Conservation (phyloP, 2,888 invertebrate genomes). For the Dryobotodes eremita region DNA sequence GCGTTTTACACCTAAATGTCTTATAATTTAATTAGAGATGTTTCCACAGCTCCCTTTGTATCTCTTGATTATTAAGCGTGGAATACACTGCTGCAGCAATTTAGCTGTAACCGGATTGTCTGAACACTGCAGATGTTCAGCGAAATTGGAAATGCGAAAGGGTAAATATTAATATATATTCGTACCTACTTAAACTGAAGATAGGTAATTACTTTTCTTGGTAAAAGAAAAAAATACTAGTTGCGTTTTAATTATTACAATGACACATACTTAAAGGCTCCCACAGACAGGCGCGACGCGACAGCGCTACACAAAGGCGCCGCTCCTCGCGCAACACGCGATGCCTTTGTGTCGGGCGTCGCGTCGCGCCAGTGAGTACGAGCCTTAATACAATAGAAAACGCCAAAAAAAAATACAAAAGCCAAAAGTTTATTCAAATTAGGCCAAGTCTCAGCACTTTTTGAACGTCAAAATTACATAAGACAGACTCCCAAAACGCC, state of each 20-base stretch:
- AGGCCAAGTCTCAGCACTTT: neutral
- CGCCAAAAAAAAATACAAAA: too few species aligned
- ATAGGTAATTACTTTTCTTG: neutral
- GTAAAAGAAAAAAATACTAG: neutral
- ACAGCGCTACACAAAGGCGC: too few species aligned
- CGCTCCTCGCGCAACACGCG: too few species aligned
- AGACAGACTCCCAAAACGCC: neutral
- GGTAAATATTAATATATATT: neutral
- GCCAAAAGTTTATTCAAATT: too few species aligned
- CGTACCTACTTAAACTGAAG: neutral
- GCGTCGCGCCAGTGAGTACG: too few species aligned
- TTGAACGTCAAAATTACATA: neutral
- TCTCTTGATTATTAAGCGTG: conserved; percentile 14
- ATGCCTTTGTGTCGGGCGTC: too few species aligned
- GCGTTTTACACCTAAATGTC: neutral
- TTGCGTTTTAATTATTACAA: neutral
- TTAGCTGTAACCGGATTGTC: conserved; percentile 10
- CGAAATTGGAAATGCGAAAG: too few species aligned
- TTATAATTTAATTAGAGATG: conserved; percentile 7
- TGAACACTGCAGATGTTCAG: conserved; percentile 12
- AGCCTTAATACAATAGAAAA: too few species aligned
- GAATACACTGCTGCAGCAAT: conserved; percentile 19
- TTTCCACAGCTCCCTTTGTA: conserved; percentile 4
- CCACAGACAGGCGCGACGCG: too few species aligned
- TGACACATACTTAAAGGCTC: neutral